phyloP scores from a whole-genome alignment of 2,797 vertebrate species.

The Lacerta agilis region DNA sequence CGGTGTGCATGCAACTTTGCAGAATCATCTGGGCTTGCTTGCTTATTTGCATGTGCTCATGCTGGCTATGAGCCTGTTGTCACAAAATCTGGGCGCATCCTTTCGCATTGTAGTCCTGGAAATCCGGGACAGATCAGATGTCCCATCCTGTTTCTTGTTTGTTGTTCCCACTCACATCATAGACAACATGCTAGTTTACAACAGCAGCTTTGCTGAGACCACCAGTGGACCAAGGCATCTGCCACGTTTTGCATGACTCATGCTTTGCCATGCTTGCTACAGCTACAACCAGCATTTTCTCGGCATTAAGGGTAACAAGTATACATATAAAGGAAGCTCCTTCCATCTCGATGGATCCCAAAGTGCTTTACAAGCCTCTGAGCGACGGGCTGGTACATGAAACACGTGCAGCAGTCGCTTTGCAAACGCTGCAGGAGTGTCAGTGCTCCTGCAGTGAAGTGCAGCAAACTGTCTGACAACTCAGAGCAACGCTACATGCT shows the following conservation, averaged over 20 bases:
- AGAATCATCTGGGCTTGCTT: slow-evolving; percentile 16
- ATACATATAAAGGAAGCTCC: slow-evolving; percentile 3
- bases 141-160: slow-evolving; percentile 1
- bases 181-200: neutral
- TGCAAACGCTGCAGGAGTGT: neutral
- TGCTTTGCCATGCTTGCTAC: slow-evolving; percentile 5
- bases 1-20: slow-evolving; percentile 8
- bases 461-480: slow-evolving; percentile 7
- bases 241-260: slow-evolving; percentile 22
- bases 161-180: neutral
- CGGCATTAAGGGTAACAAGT: neutral
- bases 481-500: slow-evolving; percentile 26
- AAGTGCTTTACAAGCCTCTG: slow-evolving; percentile 4
- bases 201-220: neutral
- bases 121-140: neutral
- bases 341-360: neutral
- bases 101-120: neutral
- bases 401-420: neutral
- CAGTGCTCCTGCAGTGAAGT: neutral
- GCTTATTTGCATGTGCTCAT: neutral
- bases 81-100: neutral
- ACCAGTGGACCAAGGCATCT: slow-evolving; percentile 25
- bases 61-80: neutral
- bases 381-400: neutral
- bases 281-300: slow-evolving; percentile 9